These are phyloP conservation scores for Ochropleura leucogaster DNA, from an alignment of 2,888 invertebrate species.

Conservation along the genomic window DNA sequence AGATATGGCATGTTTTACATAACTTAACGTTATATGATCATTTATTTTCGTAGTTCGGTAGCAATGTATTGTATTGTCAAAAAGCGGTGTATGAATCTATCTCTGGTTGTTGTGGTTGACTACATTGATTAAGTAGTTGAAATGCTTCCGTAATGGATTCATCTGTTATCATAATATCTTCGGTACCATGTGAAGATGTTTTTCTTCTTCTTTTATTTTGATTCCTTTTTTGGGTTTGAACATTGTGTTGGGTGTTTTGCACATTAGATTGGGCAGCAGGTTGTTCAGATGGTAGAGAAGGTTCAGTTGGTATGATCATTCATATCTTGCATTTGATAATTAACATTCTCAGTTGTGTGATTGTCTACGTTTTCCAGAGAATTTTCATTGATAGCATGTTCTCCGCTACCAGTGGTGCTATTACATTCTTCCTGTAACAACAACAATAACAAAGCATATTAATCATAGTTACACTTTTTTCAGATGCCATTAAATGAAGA, in stretches of 20 bases:
- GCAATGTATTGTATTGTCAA: conserved; percentile 61
- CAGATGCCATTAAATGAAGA: conserved; percentile 60
- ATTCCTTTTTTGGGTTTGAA: conserved; percentile 49
- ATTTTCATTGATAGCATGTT: too few species aligned
- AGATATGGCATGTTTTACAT: conserved; percentile 62
- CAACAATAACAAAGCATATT: conserved; percentile 51
- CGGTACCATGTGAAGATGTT: conserved; percentile 51
- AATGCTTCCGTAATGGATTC: conserved; percentile 64
- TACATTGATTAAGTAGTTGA: conserved; percentile 61
- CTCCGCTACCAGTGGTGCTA: too few species aligned
- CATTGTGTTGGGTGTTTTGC: too few species aligned
- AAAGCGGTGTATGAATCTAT: conserved; percentile 57
- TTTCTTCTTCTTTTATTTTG: conserved; percentile 60
- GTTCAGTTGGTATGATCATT: too few species aligned
- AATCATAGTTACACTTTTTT: conserved; percentile 46
- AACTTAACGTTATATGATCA: conserved; percentile 55
- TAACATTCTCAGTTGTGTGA: too few species aligned
- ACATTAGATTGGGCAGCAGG: too few species aligned
- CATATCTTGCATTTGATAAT: too few species aligned
- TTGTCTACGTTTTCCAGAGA: too few species aligned
- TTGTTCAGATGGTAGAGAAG: too few species aligned
- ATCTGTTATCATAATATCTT: conserved; percentile 58
- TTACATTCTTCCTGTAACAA: conserved; percentile 55
- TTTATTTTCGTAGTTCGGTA: conserved; percentile 62
- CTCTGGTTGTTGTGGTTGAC: conserved; percentile 59